Evolutionary conservation across 1,140 invertebrate species (phyloP), one percentile per base, ranked within the genome.

Genomic region (Hylaeus anthracinus): DNA sequence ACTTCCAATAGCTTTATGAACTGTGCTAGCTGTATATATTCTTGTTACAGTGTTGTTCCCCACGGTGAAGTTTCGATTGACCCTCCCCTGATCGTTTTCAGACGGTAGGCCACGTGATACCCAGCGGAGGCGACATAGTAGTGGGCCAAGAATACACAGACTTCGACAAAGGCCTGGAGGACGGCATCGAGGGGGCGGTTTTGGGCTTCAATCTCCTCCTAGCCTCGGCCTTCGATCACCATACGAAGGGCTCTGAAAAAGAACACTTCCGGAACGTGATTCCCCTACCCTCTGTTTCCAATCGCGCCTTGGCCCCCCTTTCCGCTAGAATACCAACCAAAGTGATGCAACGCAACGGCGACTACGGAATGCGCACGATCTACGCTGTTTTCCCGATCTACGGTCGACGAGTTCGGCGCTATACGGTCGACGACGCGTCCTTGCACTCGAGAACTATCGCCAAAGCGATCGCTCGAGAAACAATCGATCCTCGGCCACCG

Each of bases 101-200:
- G 95, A 91, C 94, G 48, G 82, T 89, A 12, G 93, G 93, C 8
- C 91, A 93, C 43, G 88, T 93, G 72, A 94, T 96, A 79, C 94
- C 95, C 0, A 91, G 92, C 1, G 94, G 93, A 43, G 95, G 95
- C 2, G 95, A 96, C 74, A 90, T 96, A 4, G 95, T 96, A 6
- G 90, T 96, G 8, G 96, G 95, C 37, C 95, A 96, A 87, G 95
- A 96, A 83, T 95, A 95, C 81, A 94, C 95, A 5, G 95, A 96
- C 86, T 94, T 95, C 72, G 94, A 96, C 92, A 95, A 94, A 88
- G 93, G 95, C 15, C 88, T 94, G 41, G 94, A 95, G 65, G 95
- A 95, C 60, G 95, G 96, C 2, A 94, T 96, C 65, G 95, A 96
- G 91, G 96, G 96, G 5, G 94, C 95, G 80, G 94, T 96, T 67